phyloP scores from a whole-genome alignment of 2,888 invertebrate species.

The Drosophila nigricruria region DNA sequence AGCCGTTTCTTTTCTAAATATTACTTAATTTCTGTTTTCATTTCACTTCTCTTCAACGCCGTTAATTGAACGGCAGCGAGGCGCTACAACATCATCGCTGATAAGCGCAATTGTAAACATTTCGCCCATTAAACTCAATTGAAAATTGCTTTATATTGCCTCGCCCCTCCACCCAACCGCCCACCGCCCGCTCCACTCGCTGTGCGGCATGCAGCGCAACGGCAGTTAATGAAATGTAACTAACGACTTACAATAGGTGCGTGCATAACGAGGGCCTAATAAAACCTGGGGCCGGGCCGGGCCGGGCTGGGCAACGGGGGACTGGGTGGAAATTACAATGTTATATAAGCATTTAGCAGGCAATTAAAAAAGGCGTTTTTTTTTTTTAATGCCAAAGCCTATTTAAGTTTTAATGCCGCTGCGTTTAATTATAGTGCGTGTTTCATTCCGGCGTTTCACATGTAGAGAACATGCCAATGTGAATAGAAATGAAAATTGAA shows the following conservation, averaged over 20 bases:
- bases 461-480: neutral
- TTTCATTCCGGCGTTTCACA: neutral
- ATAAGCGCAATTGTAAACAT: conserved; percentile 62
- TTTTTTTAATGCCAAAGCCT: neutral
- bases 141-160: conserved; percentile 50
- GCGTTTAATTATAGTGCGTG: conserved; percentile 9
- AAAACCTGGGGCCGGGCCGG: too few relatives aligned
- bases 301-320: neutral
- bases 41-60: neutral
- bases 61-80: conserved; percentile 58
- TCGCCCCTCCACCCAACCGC: too few relatives aligned
- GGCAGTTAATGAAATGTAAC: conserved; percentile 54
- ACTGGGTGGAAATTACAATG: conserved; percentile 8
- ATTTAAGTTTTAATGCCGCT: conserved; percentile 9
- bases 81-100: conserved; percentile 40
- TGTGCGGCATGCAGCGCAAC: conserved; percentile 20
- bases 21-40: conserved; percentile 25
- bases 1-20: conserved; percentile 14
- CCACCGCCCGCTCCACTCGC: too few relatives aligned
- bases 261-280: conserved; percentile 16
- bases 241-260: conserved; percentile 38
- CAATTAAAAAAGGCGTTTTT: conserved; percentile 10
- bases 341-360: conserved; percentile 20
- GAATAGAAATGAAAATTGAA: too few relatives aligned
- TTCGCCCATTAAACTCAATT: conserved; percentile 67